Evolutionary conservation across 2,888 invertebrate genomes (phyloP).

Genomic region (Diploptera punctata): DNA sequence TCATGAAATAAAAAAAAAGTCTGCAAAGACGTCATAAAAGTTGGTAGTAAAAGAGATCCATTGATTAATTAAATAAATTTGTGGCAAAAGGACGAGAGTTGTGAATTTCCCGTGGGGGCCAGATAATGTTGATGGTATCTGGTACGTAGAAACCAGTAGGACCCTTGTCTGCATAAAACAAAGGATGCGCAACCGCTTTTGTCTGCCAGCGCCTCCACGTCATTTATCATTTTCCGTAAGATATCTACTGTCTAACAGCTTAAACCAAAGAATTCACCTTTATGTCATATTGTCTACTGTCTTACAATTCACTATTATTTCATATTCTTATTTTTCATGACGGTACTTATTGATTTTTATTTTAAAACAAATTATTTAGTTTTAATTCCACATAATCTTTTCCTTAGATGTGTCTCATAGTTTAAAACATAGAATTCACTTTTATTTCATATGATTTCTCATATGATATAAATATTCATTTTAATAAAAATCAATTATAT

Average conservation of each 20-base stretch:
- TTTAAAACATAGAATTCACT: too few species aligned
- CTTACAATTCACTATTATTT: too few species aligned
- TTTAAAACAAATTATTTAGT: too few species aligned
- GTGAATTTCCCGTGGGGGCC: background rate
- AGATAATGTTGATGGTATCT: constrained; percentile 1
- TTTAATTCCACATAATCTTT: too few species aligned
- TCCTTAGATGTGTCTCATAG: too few species aligned
- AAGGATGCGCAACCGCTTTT: constrained; percentile 1
- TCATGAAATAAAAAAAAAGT: too few species aligned
- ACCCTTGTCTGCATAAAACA: constrained; percentile 8
- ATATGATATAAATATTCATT: too few species aligned
- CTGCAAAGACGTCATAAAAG: background rate
- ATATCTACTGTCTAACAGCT: background rate
- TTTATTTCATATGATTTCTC: too few species aligned
- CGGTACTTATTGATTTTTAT: too few species aligned
- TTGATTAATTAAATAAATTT: background rate
- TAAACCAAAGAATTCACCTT: background rate
- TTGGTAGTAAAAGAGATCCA: background rate
- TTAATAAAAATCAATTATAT: too few species aligned
- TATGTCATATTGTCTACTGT: too few species aligned
- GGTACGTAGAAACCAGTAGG: constrained; percentile 2
- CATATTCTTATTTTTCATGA: too few species aligned
- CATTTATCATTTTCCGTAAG: constrained; percentile 8
- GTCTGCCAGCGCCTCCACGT: background rate
- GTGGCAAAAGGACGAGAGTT: background rate